These are phyloP conservation scores for Vipera latastei DNA, from an alignment of 2,797 vertebrate species.

Conservation along the genomic window DNA sequence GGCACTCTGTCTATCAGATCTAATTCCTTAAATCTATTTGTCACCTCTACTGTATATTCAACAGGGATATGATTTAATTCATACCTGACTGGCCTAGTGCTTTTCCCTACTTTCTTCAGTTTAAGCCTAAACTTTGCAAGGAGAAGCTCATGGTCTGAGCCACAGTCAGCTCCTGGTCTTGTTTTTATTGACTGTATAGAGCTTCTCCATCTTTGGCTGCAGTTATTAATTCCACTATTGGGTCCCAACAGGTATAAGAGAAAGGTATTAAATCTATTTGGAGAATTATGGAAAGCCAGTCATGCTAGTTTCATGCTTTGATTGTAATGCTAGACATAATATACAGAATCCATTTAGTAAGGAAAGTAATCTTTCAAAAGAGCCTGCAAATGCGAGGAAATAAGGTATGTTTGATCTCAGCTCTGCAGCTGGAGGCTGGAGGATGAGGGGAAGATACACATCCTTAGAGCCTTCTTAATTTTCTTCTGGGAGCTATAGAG, in stretches of 20 bases:
- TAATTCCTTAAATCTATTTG: too few relatives aligned
- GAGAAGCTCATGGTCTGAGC: too few relatives aligned
- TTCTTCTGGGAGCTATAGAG: slow-evolving; percentile 45
- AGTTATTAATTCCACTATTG: not conserved
- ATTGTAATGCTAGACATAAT: slow-evolving; percentile 17
- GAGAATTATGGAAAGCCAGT: slow-evolving; percentile 2
- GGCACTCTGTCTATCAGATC: too few relatives aligned
- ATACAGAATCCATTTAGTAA: slow-evolving; percentile 14
- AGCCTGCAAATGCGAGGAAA: slow-evolving; percentile 27
- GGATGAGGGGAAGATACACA: slow-evolving; percentile 24
- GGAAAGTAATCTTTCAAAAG: slow-evolving; percentile 32
- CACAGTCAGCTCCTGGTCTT: too few relatives aligned
- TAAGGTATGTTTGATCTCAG: slow-evolving; percentile 42
- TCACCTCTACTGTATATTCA: too few relatives aligned
- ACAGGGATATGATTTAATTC: too few relatives aligned
- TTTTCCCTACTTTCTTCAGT: too few relatives aligned
- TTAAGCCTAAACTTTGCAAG: too few relatives aligned
- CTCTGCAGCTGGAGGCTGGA: slow-evolving; percentile 3
- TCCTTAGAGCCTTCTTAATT: slow-evolving; percentile 43
- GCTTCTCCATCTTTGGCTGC: too few relatives aligned
- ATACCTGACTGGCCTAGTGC: too few relatives aligned
- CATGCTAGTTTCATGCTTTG: not conserved
- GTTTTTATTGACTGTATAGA: too few relatives aligned
- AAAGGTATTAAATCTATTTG: not conserved
- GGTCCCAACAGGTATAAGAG: not conserved